A percentile compares a stretch with the other conserved stretches of the same genome.
Conservation (phyloP, 2,113 vertebrate genomes). For the Phrynosoma blainvillii region DNA sequence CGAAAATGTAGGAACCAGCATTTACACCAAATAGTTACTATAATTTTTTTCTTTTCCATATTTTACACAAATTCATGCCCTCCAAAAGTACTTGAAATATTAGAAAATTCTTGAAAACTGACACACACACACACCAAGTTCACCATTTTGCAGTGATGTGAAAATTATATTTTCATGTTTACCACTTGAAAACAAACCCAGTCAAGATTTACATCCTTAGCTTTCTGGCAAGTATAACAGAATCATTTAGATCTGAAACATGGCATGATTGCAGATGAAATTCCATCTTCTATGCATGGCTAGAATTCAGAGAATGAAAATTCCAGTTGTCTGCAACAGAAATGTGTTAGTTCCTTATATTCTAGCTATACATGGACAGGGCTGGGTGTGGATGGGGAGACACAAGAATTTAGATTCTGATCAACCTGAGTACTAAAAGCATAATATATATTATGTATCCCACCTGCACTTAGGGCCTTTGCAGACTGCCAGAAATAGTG, state of each 20-base stretch:
- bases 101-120: too few relatives aligned
- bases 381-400: background rate
- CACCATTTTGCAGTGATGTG: too few relatives aligned
- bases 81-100: too few relatives aligned
- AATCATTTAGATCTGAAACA: background rate
- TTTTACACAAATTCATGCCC: too few relatives aligned
- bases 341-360: background rate
- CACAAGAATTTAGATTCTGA: background rate
- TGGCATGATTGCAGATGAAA: background rate
- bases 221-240: background rate
- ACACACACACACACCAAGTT: too few relatives aligned
- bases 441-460: background rate
- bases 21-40: too few relatives aligned
- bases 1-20: too few relatives aligned
- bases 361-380: background rate
- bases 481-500: too few relatives aligned
- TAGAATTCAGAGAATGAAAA: background rate
- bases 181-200: too few relatives aligned
- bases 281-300: background rate
- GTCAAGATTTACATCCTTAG: background rate
- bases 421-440: background rate
- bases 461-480: too few relatives aligned
- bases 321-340: background rate
- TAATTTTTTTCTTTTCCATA: too few relatives aligned
- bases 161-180: too few relatives aligned